A percentile compares a stretch with the other conserved stretches of the same genome.
These are phyloP conservation scores for Reinhardtius hippoglossoides DNA, from an alignment of 2,113 vertebrate genomes.

Conservation along the genomic window DNA sequence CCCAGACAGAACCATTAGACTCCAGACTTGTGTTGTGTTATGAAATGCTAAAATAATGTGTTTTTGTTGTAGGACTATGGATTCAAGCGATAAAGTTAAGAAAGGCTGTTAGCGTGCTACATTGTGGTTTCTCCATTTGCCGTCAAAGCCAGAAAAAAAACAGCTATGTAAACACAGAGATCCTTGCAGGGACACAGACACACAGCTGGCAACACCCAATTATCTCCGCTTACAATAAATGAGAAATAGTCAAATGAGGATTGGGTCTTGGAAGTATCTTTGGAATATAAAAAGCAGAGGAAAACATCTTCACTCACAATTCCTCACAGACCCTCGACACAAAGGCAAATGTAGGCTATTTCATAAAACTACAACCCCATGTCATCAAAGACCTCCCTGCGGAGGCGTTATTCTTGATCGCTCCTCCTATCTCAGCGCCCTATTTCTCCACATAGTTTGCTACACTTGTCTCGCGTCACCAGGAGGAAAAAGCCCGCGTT, in stretches of 20 bases:
- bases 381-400: conserved; percentile 76
- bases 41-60: conserved; percentile 23
- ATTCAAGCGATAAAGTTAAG: conserved; percentile 14
- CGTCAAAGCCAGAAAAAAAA: conserved; percentile 45
- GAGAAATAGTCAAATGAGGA: conserved; percentile 72
- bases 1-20: conserved; percentile 4
- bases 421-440: conserved; percentile 77
- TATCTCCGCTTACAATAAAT: conserved; percentile 73
- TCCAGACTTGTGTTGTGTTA: neutral
- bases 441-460: conserved; percentile 76
- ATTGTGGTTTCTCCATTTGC: conserved; percentile 35
- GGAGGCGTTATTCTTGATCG: conserved; percentile 78
- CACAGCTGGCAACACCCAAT: conserved; percentile 69
- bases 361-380: conserved; percentile 76
- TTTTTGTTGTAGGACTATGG: conserved; percentile 25
- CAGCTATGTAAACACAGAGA: conserved; percentile 54
- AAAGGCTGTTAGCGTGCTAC: conserved; percentile 29
- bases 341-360: conserved; percentile 79
- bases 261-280: conserved; percentile 47
- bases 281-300: conserved; percentile 52
- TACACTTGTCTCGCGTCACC: conserved; percentile 67
- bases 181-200: conserved; percentile 58
- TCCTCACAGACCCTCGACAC: conserved; percentile 73
- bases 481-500: conserved; percentile 61
- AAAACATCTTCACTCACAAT: conserved; percentile 64